Evolutionary conservation across 2,113 vertebrate species (phyloP), one percentile per base, ranked within the genome.

Genomic region (Urocitellus parryii): DNA sequence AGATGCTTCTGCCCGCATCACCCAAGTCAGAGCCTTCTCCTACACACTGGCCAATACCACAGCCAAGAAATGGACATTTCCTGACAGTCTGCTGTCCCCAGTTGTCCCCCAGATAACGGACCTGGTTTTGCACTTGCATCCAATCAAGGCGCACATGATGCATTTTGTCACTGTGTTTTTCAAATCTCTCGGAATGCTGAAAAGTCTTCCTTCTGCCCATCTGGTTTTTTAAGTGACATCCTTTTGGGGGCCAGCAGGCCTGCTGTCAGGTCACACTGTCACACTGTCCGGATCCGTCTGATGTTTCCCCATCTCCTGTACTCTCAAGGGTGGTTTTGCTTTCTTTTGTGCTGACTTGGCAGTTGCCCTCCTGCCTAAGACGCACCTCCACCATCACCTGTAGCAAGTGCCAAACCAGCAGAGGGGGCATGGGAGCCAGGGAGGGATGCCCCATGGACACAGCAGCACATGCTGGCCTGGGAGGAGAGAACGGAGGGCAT

Each of bases 341-440:
- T 61, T 88, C 82, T 61, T 88, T 53, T 34, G 82, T 48, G 80
- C 86, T 79, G 87, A 74, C 34, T 48, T 42, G 58, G 42, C 73
- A 53, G 10, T 34, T 34, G 80, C 53, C 24, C 27, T 45, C 37
- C n/a, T 45, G 68, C 67, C 91, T 32, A 5, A 53, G 79, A 34
- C 74, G 68, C 1, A 4, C 73, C 72, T 91, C 34, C 34, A 5
- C 20, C 24, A 51, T 78, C 74, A 58, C 70, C 78, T 70, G 39
- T 32, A 86, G 63, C 67, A 65, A 42, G 97, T 91, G 73, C 90
- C 97, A 96, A 29, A 82, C 14, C 76, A 85, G 63, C 89, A 84
- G 85, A 65, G 72, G 84, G 56, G 22, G 5, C 0, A 10, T 25
- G 2, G 10, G 90, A 53, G 93, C 42, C 58, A 29, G 42, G 24